Percentiles rank a stretch among this genome's conserved stretches.
Evolutionary conservation across 2,888 invertebrate genomes (phyloP).

Genomic region (Sturmia bella): DNA sequence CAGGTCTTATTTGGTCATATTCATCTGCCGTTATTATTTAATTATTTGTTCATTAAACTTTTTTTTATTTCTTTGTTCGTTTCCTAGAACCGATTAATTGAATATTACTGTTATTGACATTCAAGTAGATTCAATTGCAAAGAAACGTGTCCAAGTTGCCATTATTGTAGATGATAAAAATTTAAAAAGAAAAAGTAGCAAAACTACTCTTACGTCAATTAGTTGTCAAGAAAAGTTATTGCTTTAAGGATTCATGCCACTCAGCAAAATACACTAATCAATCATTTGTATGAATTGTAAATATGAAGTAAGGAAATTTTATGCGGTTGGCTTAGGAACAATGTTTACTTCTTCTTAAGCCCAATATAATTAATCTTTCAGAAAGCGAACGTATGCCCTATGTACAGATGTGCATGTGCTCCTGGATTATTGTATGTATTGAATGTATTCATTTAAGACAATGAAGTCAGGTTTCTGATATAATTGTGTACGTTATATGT

Average conservation of each 20-base stretch:
- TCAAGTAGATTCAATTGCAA: conserved; percentile 66
- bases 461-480: no score
- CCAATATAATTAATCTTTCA: no score
- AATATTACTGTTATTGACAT: conserved; percentile 70
- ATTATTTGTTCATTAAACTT: conserved; percentile 65
- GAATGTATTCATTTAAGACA: no score
- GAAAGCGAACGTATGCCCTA: no score
- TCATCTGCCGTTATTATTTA: conserved; percentile 61
- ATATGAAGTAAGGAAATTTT: background rate
- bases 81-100: conserved; percentile 63
- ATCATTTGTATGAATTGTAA: conserved; percentile 57
- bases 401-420: no score
- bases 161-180: conserved; percentile 28
- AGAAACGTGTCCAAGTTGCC: conserved; percentile 67
- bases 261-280: conserved; percentile 54
- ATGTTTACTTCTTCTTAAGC: no score
- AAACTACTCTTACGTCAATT: conserved; percentile 54
- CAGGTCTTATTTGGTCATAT: conserved; percentile 41
- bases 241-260: conserved; percentile 27
- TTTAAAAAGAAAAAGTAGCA: background rate
- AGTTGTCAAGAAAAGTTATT: conserved; percentile 30
- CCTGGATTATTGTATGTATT: no score
- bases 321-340: background rate
- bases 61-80: conserved; percentile 7
- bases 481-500: no score